Evolutionary conservation across 2,888 invertebrate genomes (phyloP).

Genomic region (Oeneis ivallda): DNA sequence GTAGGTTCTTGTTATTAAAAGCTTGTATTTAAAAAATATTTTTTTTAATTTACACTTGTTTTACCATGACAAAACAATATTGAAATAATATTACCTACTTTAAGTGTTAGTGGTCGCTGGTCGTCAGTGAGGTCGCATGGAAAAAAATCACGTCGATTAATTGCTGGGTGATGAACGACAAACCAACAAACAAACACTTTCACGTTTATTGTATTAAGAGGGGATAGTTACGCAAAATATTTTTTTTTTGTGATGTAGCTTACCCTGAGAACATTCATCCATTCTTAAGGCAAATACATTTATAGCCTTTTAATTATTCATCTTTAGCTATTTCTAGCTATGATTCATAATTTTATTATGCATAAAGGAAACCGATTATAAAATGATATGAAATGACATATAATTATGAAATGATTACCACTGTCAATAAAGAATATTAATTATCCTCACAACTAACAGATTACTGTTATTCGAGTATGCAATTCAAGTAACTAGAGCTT

Average conservation of each 20-base stretch:
- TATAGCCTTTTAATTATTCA: constrained; percentile 23
- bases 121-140: too few relatives aligned
- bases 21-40: too few relatives aligned
- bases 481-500: constrained; percentile 58
- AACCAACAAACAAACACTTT: background rate
- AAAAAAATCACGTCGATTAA: too few relatives aligned
- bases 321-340: constrained; percentile 32
- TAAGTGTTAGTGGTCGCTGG: too few relatives aligned
- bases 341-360: constrained; percentile 31
- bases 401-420: too few relatives aligned
- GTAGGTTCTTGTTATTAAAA: too few relatives aligned
- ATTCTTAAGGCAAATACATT: too few relatives aligned
- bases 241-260: constrained; percentile 26
- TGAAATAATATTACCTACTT: too few relatives aligned
- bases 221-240: background rate
- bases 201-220: background rate
- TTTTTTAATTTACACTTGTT: too few relatives aligned
- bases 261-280: constrained; percentile 28
- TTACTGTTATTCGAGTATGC: constrained; percentile 52
- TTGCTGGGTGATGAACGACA: too few relatives aligned
- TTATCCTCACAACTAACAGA: constrained; percentile 53
- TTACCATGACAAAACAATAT: too few relatives aligned
- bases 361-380: constrained; percentile 37
- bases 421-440: constrained; percentile 47
- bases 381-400: too few relatives aligned